Percentiles rank a stretch among this genome's conserved stretches.
Conservation (phyloP, 2,888 invertebrate genomes). For the Scrobipalpa costella region DNA sequence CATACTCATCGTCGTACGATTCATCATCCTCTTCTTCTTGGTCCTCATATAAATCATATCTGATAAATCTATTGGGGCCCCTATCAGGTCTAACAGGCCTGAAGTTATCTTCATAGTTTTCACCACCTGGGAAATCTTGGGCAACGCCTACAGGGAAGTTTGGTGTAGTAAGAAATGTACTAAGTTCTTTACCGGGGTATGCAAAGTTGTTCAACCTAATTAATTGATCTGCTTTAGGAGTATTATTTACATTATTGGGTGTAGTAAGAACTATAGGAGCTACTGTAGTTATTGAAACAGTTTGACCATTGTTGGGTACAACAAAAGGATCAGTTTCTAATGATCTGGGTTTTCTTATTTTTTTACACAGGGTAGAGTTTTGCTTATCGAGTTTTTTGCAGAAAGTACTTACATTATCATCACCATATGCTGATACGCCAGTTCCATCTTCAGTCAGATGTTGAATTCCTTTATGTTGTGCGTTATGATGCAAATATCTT, state of each 20-base stretch:
- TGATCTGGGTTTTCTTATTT: slow-evolving; percentile 44
- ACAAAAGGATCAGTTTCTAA: slow-evolving; percentile 57
- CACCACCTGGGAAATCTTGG: slow-evolving; percentile 41
- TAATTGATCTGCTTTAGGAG: slow-evolving; percentile 34
- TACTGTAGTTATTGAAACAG: slow-evolving; percentile 32
- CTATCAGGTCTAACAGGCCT: slow-evolving; percentile 31
- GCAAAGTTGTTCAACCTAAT: slow-evolving; percentile 27
- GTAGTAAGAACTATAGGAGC: slow-evolving; percentile 33
- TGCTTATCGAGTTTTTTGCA: slow-evolving; percentile 3
- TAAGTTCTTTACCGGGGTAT: slow-evolving; percentile 33
- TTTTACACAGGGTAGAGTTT: slow-evolving; percentile 29
- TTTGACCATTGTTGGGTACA: slow-evolving; percentile 37
- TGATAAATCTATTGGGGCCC: slow-evolving; percentile 35
- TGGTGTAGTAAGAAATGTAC: slow-evolving; percentile 47
- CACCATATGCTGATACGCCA: slow-evolving; percentile 65
- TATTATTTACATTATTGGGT: slow-evolving; percentile 11
- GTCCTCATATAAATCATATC: slow-evolving; percentile 43
- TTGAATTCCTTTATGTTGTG: slow-evolving; percentile 58
- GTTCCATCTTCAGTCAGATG: slow-evolving; percentile 67
- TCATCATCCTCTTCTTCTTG: slow-evolving; percentile 50
- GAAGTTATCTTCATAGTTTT: slow-evolving; percentile 40
- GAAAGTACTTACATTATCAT: slow-evolving; percentile 68
- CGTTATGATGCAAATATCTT: slow-evolving; percentile 58
- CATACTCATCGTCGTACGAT: slow-evolving; percentile 46
- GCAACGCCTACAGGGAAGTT: slow-evolving; percentile 52